A percentile compares a stretch with the other conserved stretches of the same genome.
phyloP scores from a whole-genome alignment of 2,888 invertebrate genomes.

The Aphodius granarius region DNA sequence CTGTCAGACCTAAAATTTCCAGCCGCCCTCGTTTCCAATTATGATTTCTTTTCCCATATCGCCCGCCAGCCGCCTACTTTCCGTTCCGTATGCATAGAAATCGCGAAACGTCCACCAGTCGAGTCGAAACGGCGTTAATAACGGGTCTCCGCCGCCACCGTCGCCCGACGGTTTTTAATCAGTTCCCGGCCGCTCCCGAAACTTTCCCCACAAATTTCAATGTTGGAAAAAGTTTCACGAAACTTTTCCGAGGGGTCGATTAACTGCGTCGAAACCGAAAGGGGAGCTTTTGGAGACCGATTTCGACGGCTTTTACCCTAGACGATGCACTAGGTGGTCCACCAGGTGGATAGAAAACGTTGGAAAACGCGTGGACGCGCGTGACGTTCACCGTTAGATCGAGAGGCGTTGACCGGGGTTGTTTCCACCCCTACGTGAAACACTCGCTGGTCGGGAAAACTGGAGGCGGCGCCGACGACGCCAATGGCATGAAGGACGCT shows the following conservation, averaged over 20 bases:
- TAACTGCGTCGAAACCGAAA: conserved; percentile 51
- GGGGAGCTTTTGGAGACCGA: not conserved
- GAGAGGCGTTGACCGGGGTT: conserved; percentile 46
- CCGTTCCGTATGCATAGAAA: conserved; percentile 8
- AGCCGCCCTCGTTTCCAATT: not conserved
- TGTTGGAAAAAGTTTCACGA: conserved; percentile 53
- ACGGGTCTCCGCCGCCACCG: conserved; percentile 1
- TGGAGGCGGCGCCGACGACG: conserved; percentile 51
- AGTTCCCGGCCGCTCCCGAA: conserved; percentile 24
- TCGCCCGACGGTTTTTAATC: conserved; percentile 22
- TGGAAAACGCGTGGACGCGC: conserved; percentile 41
- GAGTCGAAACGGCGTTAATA: conserved; percentile 16
- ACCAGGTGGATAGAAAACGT: conserved; percentile 44
- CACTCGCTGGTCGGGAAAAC: conserved; percentile 42
- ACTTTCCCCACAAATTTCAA: conserved; percentile 54
- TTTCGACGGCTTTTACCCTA: not conserved
- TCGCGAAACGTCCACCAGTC: not conserved
- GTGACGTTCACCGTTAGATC: conserved; percentile 36
- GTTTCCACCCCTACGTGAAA: conserved; percentile 46
- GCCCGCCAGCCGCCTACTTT: not conserved
- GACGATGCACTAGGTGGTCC: not conserved
- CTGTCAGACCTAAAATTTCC: not conserved
- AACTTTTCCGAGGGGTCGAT: conserved; percentile 55
- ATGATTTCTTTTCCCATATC: conserved; percentile 4
- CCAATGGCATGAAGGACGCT: conserved; percentile 49